Evolutionary conservation across 2,113 vertebrate genomes (phyloP).

Genomic region (Neogale vison): DNA sequence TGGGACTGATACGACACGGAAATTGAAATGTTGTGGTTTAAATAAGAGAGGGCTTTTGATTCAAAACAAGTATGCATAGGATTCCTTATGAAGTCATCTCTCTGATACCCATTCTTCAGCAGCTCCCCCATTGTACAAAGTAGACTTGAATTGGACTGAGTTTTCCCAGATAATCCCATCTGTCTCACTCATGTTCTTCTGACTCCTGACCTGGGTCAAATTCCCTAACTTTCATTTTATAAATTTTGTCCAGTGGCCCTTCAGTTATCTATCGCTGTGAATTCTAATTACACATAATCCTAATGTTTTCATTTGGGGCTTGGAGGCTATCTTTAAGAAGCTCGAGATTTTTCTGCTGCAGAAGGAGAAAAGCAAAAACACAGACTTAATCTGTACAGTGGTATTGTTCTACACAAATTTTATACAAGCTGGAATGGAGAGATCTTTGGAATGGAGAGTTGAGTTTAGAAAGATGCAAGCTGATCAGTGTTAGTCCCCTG

Average conservation of each 20-base stretch:
- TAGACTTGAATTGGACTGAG: not conserved
- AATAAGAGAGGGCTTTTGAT: not conserved
- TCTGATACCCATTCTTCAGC: not conserved
- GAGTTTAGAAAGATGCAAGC: not conserved
- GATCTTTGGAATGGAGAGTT: not conserved
- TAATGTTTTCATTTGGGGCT: not conserved
- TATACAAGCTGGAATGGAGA: not conserved
- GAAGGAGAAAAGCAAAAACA: not conserved
- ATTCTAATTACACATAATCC: not conserved
- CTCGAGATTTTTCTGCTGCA: not conserved
- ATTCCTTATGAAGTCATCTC: not conserved
- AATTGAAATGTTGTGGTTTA: not conserved
- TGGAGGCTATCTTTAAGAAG: not conserved
- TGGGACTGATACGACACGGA: not conserved
- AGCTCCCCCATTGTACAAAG: not conserved
- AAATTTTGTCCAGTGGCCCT: constrained; percentile 14
- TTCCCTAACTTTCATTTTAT: not conserved
- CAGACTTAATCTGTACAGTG: not conserved
- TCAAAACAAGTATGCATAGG: not conserved
- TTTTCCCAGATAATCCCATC: not conserved
- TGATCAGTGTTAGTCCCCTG: not conserved
- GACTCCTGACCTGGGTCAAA: not conserved
- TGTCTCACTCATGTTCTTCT: not conserved
- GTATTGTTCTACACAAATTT: not conserved
- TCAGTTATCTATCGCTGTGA: not conserved